These are phyloP conservation scores for Erebia epiphron DNA, from an alignment of 2,888 invertebrate species.

Conservation along the genomic window DNA sequence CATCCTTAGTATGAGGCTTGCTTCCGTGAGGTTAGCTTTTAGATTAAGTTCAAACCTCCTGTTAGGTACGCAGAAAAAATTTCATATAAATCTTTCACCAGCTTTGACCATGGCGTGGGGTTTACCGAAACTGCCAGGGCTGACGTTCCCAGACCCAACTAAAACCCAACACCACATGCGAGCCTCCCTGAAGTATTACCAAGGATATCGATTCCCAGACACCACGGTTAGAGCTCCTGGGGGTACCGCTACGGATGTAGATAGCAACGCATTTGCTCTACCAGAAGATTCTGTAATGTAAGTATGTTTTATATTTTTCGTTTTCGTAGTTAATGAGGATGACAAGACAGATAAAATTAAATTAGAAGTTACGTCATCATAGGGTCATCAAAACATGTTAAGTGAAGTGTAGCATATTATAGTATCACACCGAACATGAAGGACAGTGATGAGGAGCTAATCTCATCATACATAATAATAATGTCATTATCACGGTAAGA, in stretches of 20 bases:
- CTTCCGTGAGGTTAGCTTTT: too few relatives aligned
- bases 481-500: too few relatives aligned
- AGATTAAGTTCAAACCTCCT: too few relatives aligned
- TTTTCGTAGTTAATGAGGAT: neutral
- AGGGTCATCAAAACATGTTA: too few relatives aligned
- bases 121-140: slow-evolving; percentile 88
- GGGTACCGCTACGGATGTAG: slow-evolving; percentile 82
- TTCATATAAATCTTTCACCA: neutral
- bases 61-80: too few relatives aligned
- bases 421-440: too few relatives aligned
- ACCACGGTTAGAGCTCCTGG: slow-evolving; percentile 82
- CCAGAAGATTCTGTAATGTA: slow-evolving; percentile 81
- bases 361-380: too few relatives aligned
- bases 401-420: too few relatives aligned
- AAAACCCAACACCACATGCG: slow-evolving; percentile 83
- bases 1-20: too few relatives aligned
- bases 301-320: slow-evolving; percentile 37
- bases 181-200: slow-evolving; percentile 85
- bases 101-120: slow-evolving; percentile 76
- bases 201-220: slow-evolving; percentile 86
- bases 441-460: too few relatives aligned
- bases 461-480: too few relatives aligned
- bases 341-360: neutral
- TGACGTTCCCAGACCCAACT: slow-evolving; percentile 85
- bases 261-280: slow-evolving; percentile 83